These are phyloP conservation scores for Lucifuga dentata DNA, from an alignment of 2,113 vertebrate species.

Conservation along the genomic window DNA sequence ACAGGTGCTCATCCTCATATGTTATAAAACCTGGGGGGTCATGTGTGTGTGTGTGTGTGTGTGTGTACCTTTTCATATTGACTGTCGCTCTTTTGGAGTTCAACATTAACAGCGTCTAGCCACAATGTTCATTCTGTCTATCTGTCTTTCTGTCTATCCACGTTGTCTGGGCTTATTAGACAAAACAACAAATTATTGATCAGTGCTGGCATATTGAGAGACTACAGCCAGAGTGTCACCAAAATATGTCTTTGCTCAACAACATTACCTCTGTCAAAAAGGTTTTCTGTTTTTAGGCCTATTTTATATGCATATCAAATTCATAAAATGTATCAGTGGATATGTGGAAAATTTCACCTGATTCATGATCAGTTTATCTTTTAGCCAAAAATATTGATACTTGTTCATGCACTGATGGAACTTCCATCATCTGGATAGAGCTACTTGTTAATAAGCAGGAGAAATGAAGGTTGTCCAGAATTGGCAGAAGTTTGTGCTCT, in stretches of 20 bases:
- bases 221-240: constrained; percentile 35
- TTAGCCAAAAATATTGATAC: too few species aligned
- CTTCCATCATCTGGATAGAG: too few species aligned
- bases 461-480: too few species aligned
- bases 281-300: constrained; percentile 29
- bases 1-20: constrained; percentile 34
- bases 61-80: constrained; percentile 4
- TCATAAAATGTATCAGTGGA: too few species aligned
- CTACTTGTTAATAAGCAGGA: too few species aligned
- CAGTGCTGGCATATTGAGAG: constrained; percentile 46
- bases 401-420: too few species aligned
- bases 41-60: constrained; percentile 2
- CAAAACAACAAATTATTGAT: constrained; percentile 55
- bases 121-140: constrained; percentile 33
- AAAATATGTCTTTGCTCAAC: constrained; percentile 53
- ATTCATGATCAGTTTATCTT: too few species aligned
- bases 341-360: too few species aligned
- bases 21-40: not conserved
- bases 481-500: too few species aligned
- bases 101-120: constrained; percentile 18
- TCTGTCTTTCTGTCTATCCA: constrained; percentile 28
- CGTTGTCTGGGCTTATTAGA: constrained; percentile 70
- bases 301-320: too few species aligned
- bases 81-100: not conserved
- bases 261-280: constrained; percentile 7